Evolutionary conservation across 37 sponge, comb jelly and placozoan genomes (phyloP).

Genomic region (Lycopodina hypogea): DNA sequence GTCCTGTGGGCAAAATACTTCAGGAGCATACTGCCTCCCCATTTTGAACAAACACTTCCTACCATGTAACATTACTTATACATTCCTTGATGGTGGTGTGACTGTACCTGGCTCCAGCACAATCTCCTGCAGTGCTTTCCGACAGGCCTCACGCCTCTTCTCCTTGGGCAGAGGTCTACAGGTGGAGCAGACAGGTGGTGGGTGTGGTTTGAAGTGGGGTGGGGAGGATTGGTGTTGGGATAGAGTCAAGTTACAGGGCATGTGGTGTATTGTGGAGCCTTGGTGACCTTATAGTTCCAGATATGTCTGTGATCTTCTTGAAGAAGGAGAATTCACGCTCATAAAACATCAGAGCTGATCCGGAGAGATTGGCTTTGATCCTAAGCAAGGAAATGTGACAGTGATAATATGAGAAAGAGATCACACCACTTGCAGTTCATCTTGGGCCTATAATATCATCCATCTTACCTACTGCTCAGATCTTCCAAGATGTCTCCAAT

Average conservation of each 20-base stretch:
- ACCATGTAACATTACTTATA: too few species aligned
- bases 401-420: neutral
- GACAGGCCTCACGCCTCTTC: slow-evolving; percentile 81
- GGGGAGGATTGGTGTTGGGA: neutral
- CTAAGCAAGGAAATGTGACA: slow-evolving; percentile 27
- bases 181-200: neutral
- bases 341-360: slow-evolving; percentile 77
- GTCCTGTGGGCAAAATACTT: too few species aligned
- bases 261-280: neutral
- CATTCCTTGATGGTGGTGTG: too few species aligned
- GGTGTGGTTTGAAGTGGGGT: neutral
- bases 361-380: slow-evolving; percentile 74
- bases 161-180: slow-evolving; percentile 74
- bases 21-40: too few species aligned
- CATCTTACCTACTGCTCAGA: slow-evolving; percentile 28
- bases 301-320: slow-evolving; percentile 90
- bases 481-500: slow-evolving; percentile 57
- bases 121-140: slow-evolving; percentile 66
- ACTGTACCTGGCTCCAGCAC: slow-evolving; percentile 72
- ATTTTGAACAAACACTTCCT: too few species aligned
- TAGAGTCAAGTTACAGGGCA: too few species aligned
- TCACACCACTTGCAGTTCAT: too few species aligned
- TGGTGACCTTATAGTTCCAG: slow-evolving; percentile 78
- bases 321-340: slow-evolving; percentile 94
- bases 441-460: neutral